phyloP scores from a whole-genome alignment of 2,113 vertebrate genomes.

The Poeciliopsis prolifica region DNA sequence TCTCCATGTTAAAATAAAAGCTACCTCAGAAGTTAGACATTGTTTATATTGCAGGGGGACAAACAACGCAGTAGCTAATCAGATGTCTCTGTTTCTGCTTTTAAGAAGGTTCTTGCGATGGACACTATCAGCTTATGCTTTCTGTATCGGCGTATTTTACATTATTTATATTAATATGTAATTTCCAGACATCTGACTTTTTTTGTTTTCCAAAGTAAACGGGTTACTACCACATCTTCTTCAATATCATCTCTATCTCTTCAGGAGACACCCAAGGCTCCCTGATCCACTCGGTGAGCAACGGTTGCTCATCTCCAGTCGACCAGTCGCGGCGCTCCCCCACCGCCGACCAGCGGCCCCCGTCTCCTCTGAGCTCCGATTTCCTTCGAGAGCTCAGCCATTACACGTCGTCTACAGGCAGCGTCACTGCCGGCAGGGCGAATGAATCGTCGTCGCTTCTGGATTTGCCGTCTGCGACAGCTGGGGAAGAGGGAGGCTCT shows the following conservation, averaged over 20 bases:
- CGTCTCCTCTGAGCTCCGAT: constrained; percentile 90
- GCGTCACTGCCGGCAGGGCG: constrained; percentile 61
- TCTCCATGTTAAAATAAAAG: too few species aligned
- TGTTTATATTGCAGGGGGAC: too few species aligned
- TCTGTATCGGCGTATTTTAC: too few species aligned
- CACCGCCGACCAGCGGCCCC: constrained; percentile 80
- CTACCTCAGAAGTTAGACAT: too few species aligned
- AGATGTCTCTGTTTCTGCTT: too few species aligned
- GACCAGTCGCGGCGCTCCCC: constrained; percentile 80
- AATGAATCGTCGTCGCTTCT: constrained; percentile 71
- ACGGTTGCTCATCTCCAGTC: constrained; percentile 88
- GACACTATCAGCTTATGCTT: too few species aligned
- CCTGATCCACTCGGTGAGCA: constrained; percentile 79
- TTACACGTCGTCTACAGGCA: constrained; percentile 83
- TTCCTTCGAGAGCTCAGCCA: constrained; percentile 92
- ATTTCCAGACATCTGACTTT: too few species aligned
- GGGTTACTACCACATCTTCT: background rate
- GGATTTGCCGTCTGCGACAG: constrained; percentile 36
- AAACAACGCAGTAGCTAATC: too few species aligned
- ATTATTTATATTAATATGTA: too few species aligned
- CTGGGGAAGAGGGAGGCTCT: constrained; percentile 51
- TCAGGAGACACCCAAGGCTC: constrained; percentile 83
- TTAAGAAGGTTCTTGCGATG: too few species aligned
- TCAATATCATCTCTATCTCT: constrained; percentile 1
- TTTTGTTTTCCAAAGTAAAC: too few species aligned